phyloP scores from a whole-genome alignment of 1,140 invertebrate species.

The Drosophila mojavensis region DNA sequence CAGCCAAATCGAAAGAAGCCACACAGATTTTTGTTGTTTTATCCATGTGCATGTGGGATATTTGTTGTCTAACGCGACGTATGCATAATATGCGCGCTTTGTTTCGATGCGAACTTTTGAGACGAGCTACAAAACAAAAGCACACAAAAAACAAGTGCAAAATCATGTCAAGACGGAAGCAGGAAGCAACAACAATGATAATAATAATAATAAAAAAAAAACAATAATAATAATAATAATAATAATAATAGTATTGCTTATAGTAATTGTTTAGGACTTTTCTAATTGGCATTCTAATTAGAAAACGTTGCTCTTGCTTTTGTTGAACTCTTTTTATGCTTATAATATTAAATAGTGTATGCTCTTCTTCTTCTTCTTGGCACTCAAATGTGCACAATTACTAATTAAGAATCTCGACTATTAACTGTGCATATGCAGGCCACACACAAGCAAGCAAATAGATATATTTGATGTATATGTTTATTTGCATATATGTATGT shows the following conservation, averaged over 20 bases:
- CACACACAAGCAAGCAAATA: not conserved
- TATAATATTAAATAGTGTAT: not conserved
- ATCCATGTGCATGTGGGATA: too few relatives aligned
- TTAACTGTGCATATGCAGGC: slow-evolving; percentile 5
- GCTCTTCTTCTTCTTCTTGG: not conserved
- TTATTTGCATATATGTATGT: not conserved
- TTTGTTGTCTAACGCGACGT: slow-evolving; percentile 7
- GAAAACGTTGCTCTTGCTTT: too few relatives aligned
- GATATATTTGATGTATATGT: not conserved
- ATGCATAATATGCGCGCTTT: slow-evolving; percentile 23
- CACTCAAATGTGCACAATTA: slow-evolving; percentile 64
- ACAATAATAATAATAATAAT: too few relatives aligned
- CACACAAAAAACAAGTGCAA: slow-evolving; percentile 3
- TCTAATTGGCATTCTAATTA: too few relatives aligned
- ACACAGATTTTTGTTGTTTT: not conserved
- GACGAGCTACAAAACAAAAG: slow-evolving; percentile 1
- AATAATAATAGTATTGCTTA: too few relatives aligned
- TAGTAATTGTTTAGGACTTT: too few relatives aligned
- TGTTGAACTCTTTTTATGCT: too few relatives aligned
- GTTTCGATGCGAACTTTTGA: not conserved
- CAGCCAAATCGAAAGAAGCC: not conserved
- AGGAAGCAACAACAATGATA: not conserved
- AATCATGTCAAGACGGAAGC: slow-evolving; percentile 46
- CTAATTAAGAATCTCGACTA: slow-evolving; percentile 48
- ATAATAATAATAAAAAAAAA: too few relatives aligned